A percentile compares a stretch with the other conserved stretches of the same genome.
phyloP scores from a whole-genome alignment of 2,113 vertebrate species.

The Porphyrio hochstetteri region DNA sequence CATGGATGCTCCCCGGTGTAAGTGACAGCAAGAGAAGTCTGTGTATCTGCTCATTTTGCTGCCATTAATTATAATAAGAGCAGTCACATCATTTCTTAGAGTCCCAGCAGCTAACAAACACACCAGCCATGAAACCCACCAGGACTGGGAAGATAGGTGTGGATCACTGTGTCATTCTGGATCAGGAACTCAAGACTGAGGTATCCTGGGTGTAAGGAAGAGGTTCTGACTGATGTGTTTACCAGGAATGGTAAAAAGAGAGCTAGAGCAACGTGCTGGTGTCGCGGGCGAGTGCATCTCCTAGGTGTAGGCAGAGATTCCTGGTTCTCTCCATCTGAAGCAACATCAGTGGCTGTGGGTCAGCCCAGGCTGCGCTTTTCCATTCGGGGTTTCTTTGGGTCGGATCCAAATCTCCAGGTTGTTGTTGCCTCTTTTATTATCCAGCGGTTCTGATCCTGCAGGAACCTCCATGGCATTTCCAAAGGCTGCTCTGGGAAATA shows the following conservation, averaged over 20 bases:
- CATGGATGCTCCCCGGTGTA: neutral
- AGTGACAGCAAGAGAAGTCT: neutral
- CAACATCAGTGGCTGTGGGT: accelerated
- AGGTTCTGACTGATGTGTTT: neutral
- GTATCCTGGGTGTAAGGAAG: neutral
- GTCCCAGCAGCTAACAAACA: neutral
- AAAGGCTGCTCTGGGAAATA: neutral
- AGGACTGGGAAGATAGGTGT: neutral
- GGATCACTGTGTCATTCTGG: neutral
- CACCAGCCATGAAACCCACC: neutral
- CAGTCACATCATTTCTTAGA: neutral
- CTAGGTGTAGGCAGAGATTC: neutral
- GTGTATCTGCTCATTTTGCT: neutral
- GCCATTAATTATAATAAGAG: neutral
- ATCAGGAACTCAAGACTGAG: neutral
- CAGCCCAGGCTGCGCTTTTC: neutral
- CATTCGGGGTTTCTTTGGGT: neutral
- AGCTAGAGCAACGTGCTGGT: neutral
- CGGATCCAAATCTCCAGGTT: neutral
- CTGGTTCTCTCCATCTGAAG: neutral
- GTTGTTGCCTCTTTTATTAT: neutral
- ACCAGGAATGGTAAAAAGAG: neutral
- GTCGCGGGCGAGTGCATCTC: neutral
- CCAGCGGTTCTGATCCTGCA: neutral
- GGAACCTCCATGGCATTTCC: neutral